Percentiles rank a stretch among this genome's conserved stretches.
These are phyloP conservation scores for Hydriomena furcata DNA, from an alignment of 2,888 invertebrate genomes.

Conservation along the genomic window DNA sequence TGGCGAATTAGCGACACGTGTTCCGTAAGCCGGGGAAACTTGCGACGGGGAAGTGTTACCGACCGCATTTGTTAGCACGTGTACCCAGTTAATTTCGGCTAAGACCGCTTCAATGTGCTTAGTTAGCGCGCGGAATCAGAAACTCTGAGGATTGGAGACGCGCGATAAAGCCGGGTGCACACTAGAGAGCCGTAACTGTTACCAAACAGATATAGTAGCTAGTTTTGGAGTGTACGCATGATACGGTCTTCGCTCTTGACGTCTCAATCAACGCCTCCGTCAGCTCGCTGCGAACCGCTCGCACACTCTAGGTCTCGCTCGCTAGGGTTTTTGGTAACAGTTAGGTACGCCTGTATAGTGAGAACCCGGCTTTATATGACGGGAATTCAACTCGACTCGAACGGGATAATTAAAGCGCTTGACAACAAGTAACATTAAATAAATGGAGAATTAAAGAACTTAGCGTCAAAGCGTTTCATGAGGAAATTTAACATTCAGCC, in stretches of 20 bases:
- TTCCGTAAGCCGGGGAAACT: constrained; percentile 30
- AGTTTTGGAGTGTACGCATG: too few species aligned
- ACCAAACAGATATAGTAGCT: too few species aligned
- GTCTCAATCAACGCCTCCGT: too few species aligned
- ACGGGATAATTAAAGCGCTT: constrained; percentile 31
- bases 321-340: too few species aligned
- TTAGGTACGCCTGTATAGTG: too few species aligned
- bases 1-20: constrained; percentile 37
- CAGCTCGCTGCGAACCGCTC: too few species aligned
- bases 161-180: too few species aligned
- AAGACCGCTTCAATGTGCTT: constrained; percentile 28
- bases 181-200: too few species aligned
- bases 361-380: constrained; percentile 19
- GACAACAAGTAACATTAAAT: constrained; percentile 31
- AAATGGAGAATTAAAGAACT: constrained; percentile 30
- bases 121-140: constrained; percentile 34
- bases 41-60: constrained; percentile 24
- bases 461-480: constrained; percentile 27
- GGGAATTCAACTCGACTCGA: constrained; percentile 17
- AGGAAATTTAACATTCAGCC: constrained; percentile 28
- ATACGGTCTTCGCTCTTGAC: too few species aligned
- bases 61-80: constrained; percentile 33
- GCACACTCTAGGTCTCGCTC: too few species aligned
- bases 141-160: constrained; percentile 24
- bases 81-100: constrained; percentile 31